Base-by-base conservation (phyloP, 2,797 vertebrate species). In the Neosalanx taihuensis region DNA sequence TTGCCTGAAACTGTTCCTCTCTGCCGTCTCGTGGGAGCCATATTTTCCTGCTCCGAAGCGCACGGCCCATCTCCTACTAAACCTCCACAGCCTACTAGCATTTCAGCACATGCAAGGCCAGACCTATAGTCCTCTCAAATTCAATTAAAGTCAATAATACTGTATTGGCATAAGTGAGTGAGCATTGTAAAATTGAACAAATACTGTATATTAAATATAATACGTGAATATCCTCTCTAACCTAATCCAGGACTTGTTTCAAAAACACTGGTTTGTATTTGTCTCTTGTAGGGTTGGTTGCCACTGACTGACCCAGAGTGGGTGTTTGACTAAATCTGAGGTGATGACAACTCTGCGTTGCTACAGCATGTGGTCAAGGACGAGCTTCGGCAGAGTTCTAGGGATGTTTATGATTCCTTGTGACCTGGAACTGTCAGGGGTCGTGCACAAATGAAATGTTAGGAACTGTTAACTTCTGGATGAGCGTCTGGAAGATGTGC, bases 371-470 rank as follows among this genome's bases (percentile, higher is more conserved):
- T 64, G 75, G 1, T 1, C 56, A 67, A 53, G 62, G 69, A 66
- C 63, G 26, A 13, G 56, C 13, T 72, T 73, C 49, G 59, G 26
- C 67, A 31, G 6, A 18, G 65, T 30, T 68, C 18, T 57, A 56
- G 49, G 69, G 29, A 64, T 56, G 70, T 76, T 70, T 75, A 77
- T 7, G 26, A 20, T 59, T 41, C 46, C 76, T 64, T 70, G 66
- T 86, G 86, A 88, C 83, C 81, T 75, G 69, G 70, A 74, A 77
- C 77, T 71, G 31, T 31, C 69, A 61, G 51, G 67, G 78, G 77
- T 82, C 79, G 79, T 59, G 61, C 37, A 67, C 49, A 35, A 59
- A 68, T 72, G 72, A 57, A 71, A 65, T 68, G 59, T 74, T 41
- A 69, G 13, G 46, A 76, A 41, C 23, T 33, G 67, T 64, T 49